Evolutionary conservation across 2,888 invertebrate genomes (phyloP), one percentile per base, ranked within the genome.

Genomic region (Mythimna loreyi): DNA sequence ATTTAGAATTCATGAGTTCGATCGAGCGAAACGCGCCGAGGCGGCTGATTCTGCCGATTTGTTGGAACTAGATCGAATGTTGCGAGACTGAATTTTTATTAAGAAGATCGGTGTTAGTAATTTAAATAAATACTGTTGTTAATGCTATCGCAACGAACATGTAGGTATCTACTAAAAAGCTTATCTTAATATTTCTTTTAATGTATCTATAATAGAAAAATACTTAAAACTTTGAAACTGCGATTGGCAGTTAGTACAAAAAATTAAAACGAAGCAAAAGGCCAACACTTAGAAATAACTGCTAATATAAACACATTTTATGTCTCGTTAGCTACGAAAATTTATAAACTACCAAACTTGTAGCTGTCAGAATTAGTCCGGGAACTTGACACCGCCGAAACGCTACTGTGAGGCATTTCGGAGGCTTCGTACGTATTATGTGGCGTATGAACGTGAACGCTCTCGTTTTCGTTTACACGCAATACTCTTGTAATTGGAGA

Each of bases 341-440:
- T 71, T 70, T 76, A 77, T 71, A 73, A 75, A 78, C 67, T 72
- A 72, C 70, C 56, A 62, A 74, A 82, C 60, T 67, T 73, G 71
- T 75, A 76, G 59, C 69, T 73, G 78, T 75, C 84, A 83, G 80
- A 85, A 85, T 86, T 83, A 80, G 77, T 86, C 77, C 72, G 73
- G 93, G 75, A 91, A 95, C 89, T 78, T 75, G 92, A 95, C 91
- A 94, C 94, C 94, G 87, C 90, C 92, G 87, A 92, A 94, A 93
- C 86, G 94, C 95, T 96, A 96, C 95, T 91, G 94, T 88, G 86
- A 81, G 86, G 94, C 95, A 95, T 92, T 94, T 92, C 84, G 89
- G 92, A 86, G 95, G 95, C 94, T 96, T 96, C 94, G 77, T 84
- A 80, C 93, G 78, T 91, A 89, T 92, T 93, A 92, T 86, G 89